Evolutionary conservation across 2,888 invertebrate genomes (phyloP).

Genomic region (Erebia epiphron): DNA sequence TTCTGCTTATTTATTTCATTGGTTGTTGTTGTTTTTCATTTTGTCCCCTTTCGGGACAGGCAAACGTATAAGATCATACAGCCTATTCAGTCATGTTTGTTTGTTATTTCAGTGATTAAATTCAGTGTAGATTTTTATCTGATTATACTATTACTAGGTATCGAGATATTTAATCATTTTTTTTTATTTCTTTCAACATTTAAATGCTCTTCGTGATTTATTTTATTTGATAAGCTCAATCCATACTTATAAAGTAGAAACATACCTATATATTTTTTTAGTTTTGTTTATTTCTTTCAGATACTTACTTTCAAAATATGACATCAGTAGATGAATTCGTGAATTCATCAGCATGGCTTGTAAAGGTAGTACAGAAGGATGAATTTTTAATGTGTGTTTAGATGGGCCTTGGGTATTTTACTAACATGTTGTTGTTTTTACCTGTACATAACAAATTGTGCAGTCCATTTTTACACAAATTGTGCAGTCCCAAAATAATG

Average conservation of each 20-base stretch:
- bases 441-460: not conserved
- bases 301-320: conserved; percentile 57
- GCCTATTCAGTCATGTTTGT: no score
- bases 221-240: not conserved
- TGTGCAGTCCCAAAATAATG: not conserved
- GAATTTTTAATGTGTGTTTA: conserved; percentile 19
- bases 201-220: no score
- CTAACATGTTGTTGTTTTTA: not conserved
- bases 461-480: not conserved
- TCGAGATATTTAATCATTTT: no score
- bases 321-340: conserved; percentile 77
- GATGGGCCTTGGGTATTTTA: not conserved
- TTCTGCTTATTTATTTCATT: no score
- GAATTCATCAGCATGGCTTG: conserved; percentile 76
- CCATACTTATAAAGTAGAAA: no score
- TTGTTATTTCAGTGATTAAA: no score
- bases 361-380: conserved; percentile 71
- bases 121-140: no score
- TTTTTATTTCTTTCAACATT: no score
- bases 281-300: conserved; percentile 52
- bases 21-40: no score
- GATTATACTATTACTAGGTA: no score
- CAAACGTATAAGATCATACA: no score
- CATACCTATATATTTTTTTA: not conserved
- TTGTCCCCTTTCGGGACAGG: no score